Evolutionary conservation across 2,888 invertebrate species (phyloP).

Genomic region (Therioaphis trifolii): DNA sequence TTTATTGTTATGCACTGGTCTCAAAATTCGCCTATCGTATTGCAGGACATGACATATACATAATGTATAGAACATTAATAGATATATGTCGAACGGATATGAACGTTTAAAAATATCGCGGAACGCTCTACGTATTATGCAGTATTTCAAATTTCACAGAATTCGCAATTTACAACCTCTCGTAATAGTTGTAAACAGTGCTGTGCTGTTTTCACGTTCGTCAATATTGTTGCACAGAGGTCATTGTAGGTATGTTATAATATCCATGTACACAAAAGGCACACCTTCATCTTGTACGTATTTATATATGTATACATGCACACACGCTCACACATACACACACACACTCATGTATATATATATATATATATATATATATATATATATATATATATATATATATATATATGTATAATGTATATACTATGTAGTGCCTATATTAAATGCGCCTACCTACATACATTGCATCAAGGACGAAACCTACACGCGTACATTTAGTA

Average conservation of each 20-base stretch:
- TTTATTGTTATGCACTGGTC: background rate
- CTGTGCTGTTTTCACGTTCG: constrained; percentile 43
- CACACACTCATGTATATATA: too few species aligned
- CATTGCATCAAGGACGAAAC: constrained; percentile 55
- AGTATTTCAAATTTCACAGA: background rate
- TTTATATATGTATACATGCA: too few species aligned
- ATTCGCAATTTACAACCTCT: background rate
- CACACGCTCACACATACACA: too few species aligned
- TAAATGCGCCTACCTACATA: constrained; percentile 40
- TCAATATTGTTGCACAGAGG: constrained; percentile 29
- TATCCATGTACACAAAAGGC: constrained; percentile 54
- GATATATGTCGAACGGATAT: too few species aligned
- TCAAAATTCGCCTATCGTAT: background rate
- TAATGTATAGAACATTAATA: background rate
- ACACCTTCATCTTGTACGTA: constrained; percentile 38
- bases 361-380: too few species aligned
- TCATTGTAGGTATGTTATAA: constrained; percentile 47
- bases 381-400: too few species aligned
- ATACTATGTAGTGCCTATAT: background rate
- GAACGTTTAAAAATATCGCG: too few species aligned
- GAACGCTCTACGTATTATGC: too few species aligned
- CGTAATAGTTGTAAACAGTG: background rate
- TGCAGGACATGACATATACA: background rate
- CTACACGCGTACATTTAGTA: constrained; percentile 40
- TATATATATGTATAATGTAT: background rate